phyloP scores from a whole-genome alignment of 2,797 vertebrate genomes.

The Australoheros facetus region DNA sequence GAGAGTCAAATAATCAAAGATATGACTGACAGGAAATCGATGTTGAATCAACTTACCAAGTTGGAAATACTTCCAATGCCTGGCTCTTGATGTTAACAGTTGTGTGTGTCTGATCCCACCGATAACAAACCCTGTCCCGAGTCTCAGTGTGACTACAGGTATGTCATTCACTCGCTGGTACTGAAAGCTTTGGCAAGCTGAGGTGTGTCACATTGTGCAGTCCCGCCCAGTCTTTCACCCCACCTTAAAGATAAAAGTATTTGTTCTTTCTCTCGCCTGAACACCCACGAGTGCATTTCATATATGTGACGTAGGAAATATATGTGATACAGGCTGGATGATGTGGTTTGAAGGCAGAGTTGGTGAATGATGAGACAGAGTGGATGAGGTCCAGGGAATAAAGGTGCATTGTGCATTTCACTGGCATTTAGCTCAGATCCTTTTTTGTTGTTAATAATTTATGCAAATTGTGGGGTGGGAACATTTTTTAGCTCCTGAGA shows the following conservation, averaged over 20 bases:
- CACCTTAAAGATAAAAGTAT: conserved; percentile 58
- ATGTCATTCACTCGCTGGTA: conserved; percentile 25
- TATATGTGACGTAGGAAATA: not conserved
- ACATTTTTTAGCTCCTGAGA: not conserved
- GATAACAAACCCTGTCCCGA: conserved; percentile 21
- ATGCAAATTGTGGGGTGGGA: not conserved
- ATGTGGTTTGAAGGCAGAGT: not conserved
- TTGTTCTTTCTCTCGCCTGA: conserved; percentile 13
- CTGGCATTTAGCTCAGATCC: not conserved
- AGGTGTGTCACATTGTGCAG: conserved; percentile 54
- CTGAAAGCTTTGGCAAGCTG: conserved; percentile 37
- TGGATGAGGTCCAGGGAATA: not conserved
- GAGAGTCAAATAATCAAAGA: not conserved
- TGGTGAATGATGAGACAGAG: not conserved
- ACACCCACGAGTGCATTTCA: not conserved
- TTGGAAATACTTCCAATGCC: not conserved
- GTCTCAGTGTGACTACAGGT: conserved; percentile 32
- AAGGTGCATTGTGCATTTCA: no score
- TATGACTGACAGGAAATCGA: not conserved
- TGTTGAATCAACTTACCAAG: conserved; percentile 44
- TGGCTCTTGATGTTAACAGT: conserved; percentile 21
- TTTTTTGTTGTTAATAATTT: not conserved
- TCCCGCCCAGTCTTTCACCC: conserved; percentile 46
- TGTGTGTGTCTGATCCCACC: conserved; percentile 5
- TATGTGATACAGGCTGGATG: not conserved